Conservation (phyloP, 2,797 vertebrate genomes). For the Argentina silus region DNA sequence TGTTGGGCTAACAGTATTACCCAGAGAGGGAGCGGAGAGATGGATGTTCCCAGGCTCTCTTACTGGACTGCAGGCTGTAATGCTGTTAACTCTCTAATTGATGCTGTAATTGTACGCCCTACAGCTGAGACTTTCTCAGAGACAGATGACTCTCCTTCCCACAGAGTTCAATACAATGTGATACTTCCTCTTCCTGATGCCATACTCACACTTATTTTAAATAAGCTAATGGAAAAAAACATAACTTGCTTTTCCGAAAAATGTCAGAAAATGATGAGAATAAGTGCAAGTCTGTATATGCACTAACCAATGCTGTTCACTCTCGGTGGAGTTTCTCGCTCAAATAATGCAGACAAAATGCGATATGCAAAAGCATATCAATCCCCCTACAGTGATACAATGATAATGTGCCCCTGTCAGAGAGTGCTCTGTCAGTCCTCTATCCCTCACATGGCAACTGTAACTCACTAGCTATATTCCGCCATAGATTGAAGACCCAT, state of each 20-base stretch:
- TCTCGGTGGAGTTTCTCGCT: no score
- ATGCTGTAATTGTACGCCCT: slow-evolving; percentile 63
- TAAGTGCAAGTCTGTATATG: neutral
- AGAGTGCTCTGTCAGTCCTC: neutral
- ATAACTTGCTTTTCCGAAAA: slow-evolving; percentile 28
- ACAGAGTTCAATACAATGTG: slow-evolving; percentile 39
- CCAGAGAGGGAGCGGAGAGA: slow-evolving; percentile 49
- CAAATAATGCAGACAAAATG: no score
- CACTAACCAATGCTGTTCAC: slow-evolving; percentile 14
- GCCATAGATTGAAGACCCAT: no score
- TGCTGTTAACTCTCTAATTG: slow-evolving; percentile 64
- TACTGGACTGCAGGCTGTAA: slow-evolving; percentile 52
- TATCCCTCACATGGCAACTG: neutral
- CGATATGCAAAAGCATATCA: neutral
- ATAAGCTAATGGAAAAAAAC: slow-evolving; percentile 41
- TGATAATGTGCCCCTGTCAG: neutral
- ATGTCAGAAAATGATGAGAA: slow-evolving; percentile 31
- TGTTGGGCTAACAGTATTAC: slow-evolving; percentile 68
- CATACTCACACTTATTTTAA: slow-evolving; percentile 51
- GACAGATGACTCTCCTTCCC: slow-evolving; percentile 59
- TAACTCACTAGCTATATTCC: no score
- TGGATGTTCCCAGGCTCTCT: slow-evolving; percentile 60
- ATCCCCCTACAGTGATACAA: neutral
- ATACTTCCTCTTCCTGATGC: slow-evolving; percentile 47
- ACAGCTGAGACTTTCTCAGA: slow-evolving; percentile 65